Evolutionary conservation across 2,113 vertebrate species (phyloP).

Genomic region (Uropsilus gracilis): DNA sequence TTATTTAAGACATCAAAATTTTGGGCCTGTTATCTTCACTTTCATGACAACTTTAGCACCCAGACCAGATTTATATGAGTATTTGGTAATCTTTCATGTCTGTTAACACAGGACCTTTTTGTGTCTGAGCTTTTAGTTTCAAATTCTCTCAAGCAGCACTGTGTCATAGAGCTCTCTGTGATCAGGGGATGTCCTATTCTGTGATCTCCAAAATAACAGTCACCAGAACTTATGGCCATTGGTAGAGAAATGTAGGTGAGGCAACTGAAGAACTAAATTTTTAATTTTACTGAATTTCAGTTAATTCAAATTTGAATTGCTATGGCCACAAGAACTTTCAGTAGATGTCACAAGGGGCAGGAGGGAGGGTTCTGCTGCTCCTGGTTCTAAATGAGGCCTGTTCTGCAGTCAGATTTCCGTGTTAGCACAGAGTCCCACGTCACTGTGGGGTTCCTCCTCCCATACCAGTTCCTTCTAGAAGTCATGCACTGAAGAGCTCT

Average conservation of each 20-base stretch:
- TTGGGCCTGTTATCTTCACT: neutral
- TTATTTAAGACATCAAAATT: neutral
- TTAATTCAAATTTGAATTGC: neutral
- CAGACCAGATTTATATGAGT: neutral
- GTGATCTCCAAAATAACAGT: neutral
- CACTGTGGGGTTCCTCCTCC: neutral
- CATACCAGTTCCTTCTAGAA: neutral
- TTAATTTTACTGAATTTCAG: neutral
- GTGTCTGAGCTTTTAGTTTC: neutral
- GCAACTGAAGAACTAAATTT: neutral
- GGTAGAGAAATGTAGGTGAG: neutral
- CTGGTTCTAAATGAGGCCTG: neutral
- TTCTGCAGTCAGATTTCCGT: neutral
- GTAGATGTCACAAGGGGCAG: neutral
- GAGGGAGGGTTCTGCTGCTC: neutral
- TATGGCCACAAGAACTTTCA: neutral
- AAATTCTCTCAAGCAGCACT: neutral
- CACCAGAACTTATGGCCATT: fast-evolving
- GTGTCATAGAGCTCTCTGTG: neutral
- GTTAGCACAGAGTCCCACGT: neutral
- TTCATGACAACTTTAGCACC: neutral
- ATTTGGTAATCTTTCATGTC: neutral
- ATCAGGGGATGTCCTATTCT: neutral
- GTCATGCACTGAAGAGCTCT: neutral
- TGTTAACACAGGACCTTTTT: neutral